These are phyloP conservation scores for Clunio marinus DNA, from an alignment of 2,888 invertebrate species.

Conservation along the genomic window DNA sequence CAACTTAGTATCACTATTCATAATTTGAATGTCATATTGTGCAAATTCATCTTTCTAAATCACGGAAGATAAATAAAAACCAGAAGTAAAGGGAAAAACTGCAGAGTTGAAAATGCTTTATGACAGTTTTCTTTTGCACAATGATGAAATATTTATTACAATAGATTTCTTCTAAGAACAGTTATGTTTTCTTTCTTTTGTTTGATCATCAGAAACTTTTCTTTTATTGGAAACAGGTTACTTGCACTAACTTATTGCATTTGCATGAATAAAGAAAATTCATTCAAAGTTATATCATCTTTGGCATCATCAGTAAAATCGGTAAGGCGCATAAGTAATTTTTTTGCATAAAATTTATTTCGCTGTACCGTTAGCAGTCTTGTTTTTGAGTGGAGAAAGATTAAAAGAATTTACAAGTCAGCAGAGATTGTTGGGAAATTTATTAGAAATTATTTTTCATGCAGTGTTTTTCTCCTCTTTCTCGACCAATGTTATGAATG, in stretches of 20 bases:
- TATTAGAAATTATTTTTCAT: conserved; percentile 15
- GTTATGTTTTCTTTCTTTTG: background rate
- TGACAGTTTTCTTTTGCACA: background rate
- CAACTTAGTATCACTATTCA: too few species aligned
- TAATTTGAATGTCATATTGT: conserved; percentile 16
- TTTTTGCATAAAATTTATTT: conserved; percentile 1
- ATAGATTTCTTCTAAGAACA: background rate
- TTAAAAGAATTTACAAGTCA: conserved; percentile 17
- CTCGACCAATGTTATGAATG: background rate
- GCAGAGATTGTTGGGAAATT: conserved; percentile 22
- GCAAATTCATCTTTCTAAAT: background rate
- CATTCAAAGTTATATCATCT: background rate
- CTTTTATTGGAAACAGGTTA: conserved; percentile 3
- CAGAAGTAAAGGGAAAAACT: background rate
- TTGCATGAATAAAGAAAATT: background rate
- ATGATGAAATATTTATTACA: conserved; percentile 15
- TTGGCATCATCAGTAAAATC: conserved; percentile 16
- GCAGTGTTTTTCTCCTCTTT: conserved; percentile 12
- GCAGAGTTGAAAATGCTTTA: conserved; percentile 5
- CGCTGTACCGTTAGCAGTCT: background rate
- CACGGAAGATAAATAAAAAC: conserved; percentile 7
- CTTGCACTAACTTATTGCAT: background rate
- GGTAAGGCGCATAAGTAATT: conserved; percentile 14
- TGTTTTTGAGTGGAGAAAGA: conserved; percentile 3
- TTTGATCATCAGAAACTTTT: background rate